Conservation (phyloP, 2,888 invertebrate genomes). For the Drosophila lutescens region DNA sequence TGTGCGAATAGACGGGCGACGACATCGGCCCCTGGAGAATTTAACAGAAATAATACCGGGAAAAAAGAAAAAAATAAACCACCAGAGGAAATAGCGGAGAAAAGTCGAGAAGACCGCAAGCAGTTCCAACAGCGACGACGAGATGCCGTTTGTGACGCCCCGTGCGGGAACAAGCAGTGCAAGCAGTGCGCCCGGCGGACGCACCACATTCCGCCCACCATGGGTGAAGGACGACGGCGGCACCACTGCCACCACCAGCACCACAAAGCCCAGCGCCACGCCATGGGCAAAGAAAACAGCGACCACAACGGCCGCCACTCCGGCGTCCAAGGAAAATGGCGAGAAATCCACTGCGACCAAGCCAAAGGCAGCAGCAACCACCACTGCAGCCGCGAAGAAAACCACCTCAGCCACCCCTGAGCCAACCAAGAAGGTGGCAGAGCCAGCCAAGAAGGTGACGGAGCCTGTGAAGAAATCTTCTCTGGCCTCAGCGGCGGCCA, state of each 20-base stretch:
- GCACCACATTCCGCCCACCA: slow-evolving; percentile 88
- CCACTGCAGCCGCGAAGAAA: slow-evolving; percentile 53
- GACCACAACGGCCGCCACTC: slow-evolving; percentile 14
- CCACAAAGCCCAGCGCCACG: slow-evolving; percentile 63
- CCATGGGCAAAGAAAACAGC: slow-evolving; percentile 65
- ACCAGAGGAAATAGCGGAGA: slow-evolving; percentile 6
- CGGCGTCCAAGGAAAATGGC: slow-evolving; percentile 31
- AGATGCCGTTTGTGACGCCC: slow-evolving; percentile 83
- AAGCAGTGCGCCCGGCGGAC: slow-evolving; percentile 82
- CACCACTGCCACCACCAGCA: slow-evolving; percentile 79
- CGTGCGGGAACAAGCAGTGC: slow-evolving; percentile 69
- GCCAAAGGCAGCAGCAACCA: slow-evolving; percentile 42
- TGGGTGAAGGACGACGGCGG: slow-evolving; percentile 87
- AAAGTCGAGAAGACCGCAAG: slow-evolving; percentile 24
- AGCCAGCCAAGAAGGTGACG: slow-evolving; percentile 34
- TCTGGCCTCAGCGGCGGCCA: slow-evolving; percentile 28
- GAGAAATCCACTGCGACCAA: slow-evolving; percentile 38
- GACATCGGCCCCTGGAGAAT: slow-evolving; percentile 63
- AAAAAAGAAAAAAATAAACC: slow-evolving; percentile 9
- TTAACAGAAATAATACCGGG: slow-evolving; percentile 51
- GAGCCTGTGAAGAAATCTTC: slow-evolving; percentile 62
- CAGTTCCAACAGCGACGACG: slow-evolving; percentile 22
- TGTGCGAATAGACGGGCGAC: slow-evolving; percentile 71
- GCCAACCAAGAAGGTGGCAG: slow-evolving; percentile 49
- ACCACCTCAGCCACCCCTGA: slow-evolving; percentile 53